Evolutionary conservation across 2,113 vertebrate genomes (phyloP), one percentile per base, ranked within the genome.

Genomic region (Etheostoma spectabile): DNA sequence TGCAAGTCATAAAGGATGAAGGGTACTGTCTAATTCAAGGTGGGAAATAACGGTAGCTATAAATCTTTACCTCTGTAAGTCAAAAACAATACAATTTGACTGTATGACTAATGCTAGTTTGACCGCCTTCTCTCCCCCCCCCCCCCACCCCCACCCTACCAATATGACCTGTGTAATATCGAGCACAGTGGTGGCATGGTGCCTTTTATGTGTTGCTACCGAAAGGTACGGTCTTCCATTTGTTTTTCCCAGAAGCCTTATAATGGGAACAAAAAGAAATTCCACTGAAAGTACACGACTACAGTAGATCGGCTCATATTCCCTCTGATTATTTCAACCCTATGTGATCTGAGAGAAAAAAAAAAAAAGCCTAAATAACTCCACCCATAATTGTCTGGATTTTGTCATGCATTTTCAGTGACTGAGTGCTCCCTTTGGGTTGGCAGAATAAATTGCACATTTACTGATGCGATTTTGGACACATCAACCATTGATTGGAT

Each of bases 191-290:
- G 89, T 89, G 92, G 93, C 86, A 89, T 84, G 91, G 93, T 94
- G 93, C 93, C 93, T 94, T 94, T 94, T 91, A 90, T 91, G 90
- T 86, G 86, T 93, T 92, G 91, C 86, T 94, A 91, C 93, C 91
- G 91, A 92, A 94, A 92, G 92, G 90, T 93, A 88, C 88, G 89
- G 93, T 94, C 93, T 94, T 94, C 93, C 93, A 94, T 93, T 94
- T 94, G 85, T 94, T 91, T 86, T 92, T 93, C 86, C 89, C 90
- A 84, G 86, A 94, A 94, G 93, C 93, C 93, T 94, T 94, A 93
- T 83, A 88, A 86, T 88, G 87, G 88, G 88, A 6, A 64, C 79
- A 82, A 84, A 73, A 80, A 79, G 56, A 84, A 90, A 89, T 82
- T 80, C 66, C 75, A 82, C 77, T 88, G 81, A 92, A 88, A 84